Evolutionary conservation across 2,888 invertebrate genomes (phyloP), one percentile per base, ranked within the genome.

Genomic region (Eulithis prunata): DNA sequence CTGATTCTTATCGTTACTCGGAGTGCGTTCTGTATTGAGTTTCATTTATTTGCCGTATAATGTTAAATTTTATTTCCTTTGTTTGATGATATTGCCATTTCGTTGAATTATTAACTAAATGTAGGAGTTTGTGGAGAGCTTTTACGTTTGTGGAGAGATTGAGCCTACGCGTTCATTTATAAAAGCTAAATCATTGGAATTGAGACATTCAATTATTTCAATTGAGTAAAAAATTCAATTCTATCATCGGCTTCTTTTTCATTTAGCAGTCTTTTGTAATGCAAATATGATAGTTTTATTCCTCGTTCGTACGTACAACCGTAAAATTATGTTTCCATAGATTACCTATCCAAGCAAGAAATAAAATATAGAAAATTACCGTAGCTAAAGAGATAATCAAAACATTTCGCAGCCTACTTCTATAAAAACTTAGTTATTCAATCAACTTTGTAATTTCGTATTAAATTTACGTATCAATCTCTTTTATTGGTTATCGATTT

Each of bases 401-500:
- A 12, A 45, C 45, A 14, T 47, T 47, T 7, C 1, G 47, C 11
- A 28, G 10, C 11, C 13, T 51, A 32, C 14, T 41, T 14, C 32
- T 1, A 54, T 21, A n/a, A 41, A 59, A 59, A 52, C 14, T 36
- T 47, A 58, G 53, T 62, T 41, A 68, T 73, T 68, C 57, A 70
- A 71, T 73, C 66, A 70, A 52, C 53, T 69, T 47, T n/a, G 52
- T 60, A 68, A 60, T 60, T 63, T 68, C 72, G 59, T 70, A 72
- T 72, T 57, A 57, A 55, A 62, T 68, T 46, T 69, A 72, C 71
- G 64, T 72, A 76, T 76, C 75, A 73, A 73, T 79, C 70, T 68
- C 57, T 60, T 74, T 74, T 62, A 71, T 69, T 64, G 69, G 64
- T 62, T 72, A 76, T 77, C 66, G 77, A 76, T 74, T 67, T 53